Conservation (phyloP, 2,888 invertebrate species). For the Entomobrya proxima region DNA sequence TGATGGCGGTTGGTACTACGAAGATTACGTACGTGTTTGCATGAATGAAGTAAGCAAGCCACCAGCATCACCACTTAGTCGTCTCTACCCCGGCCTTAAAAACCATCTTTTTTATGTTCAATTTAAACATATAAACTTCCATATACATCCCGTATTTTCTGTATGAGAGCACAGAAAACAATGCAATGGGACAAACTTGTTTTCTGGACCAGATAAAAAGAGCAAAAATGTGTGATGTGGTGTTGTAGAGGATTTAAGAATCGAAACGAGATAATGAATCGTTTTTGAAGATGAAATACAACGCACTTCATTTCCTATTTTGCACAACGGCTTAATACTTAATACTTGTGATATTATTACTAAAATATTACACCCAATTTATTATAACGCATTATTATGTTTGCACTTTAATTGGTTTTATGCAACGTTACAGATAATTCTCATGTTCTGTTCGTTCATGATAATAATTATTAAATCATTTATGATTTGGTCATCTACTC, state of each 20-base stretch:
- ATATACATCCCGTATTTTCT: neutral
- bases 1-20: neutral
- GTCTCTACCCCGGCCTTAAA: no score
- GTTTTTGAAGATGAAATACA: slow-evolving; percentile 12
- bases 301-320: slow-evolving; percentile 13
- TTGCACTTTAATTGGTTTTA: no score
- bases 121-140: neutral
- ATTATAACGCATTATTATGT: no score
- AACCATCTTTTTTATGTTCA: slow-evolving; percentile 27
- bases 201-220: neutral
- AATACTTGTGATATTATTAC: no score
- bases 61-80: neutral
- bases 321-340: slow-evolving; percentile 19
- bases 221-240: no score
- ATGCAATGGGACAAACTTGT: slow-evolving; percentile 16
- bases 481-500: no score
- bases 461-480: no score
- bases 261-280: neutral
- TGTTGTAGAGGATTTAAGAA: neutral
- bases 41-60: slow-evolving; percentile 10
- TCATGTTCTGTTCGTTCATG: no score
- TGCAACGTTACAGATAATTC: no score
- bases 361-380: no score
- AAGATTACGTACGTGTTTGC: no score
- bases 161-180: neutral